Base-by-base conservation (phyloP, 2,113 vertebrate genomes). In the Nannospalax galili region DNA sequence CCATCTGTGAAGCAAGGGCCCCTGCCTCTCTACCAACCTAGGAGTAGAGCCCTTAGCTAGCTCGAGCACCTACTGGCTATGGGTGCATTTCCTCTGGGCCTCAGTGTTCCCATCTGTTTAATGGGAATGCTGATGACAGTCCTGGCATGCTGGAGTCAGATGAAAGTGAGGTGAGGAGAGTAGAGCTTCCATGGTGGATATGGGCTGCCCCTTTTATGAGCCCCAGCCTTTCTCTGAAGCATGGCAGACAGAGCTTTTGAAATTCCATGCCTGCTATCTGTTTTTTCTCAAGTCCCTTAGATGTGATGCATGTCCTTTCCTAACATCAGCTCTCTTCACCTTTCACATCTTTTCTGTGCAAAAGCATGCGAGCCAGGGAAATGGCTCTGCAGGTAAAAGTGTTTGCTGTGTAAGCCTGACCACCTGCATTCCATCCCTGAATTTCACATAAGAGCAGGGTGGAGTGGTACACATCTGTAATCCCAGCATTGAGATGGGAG, bases 121-220 rank as follows among this genome's bases (percentile, higher is more conserved):
- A 3, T 22, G 37, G 67, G 60, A 24, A 52, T 64, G 52, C 60
- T 72, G 7, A 35, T 45, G 9, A 48, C 73, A 74, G 75, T 19
- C 64, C 80, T 28, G 35, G 12, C n/a, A 60, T 45, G 48, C 79
- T 42, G 19, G 64, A 40, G 40, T 32, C 3, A 11, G 62, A 48
- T 12, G 30, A 80, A 52, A 70, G 16, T 9, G 32, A 69, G 16
- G 26, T 22, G 37, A 14, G 12, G 74, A 40, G 3, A 15, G 5
- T 26, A 0, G 7, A 92, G 35, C 15, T 42, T 35, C 40, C 26
- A 6, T 0, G 48, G 82, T 2, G 26, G 48, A 15, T 9, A 0
- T 5, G 60, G 77, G 22, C 89, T 60, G 40, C 16, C 37, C 62
- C n/a, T 58, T 82, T 67, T 7, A 28, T 8, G 37, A 20, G n/a